These are phyloP conservation scores for Plebejus anna DNA, from an alignment of 2,888 invertebrate species.

Conservation along the genomic window DNA sequence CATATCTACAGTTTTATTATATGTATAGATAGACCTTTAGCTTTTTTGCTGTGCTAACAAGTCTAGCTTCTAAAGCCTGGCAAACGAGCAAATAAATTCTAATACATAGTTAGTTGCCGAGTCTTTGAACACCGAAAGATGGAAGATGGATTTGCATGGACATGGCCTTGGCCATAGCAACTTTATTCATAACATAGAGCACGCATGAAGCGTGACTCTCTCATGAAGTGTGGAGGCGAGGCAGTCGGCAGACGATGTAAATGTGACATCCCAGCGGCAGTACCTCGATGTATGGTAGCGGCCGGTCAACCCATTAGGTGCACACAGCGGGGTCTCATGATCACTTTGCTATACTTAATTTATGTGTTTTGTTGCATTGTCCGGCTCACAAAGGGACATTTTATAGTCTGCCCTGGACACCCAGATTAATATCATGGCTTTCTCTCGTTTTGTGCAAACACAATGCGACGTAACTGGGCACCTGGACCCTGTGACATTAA, in stretches of 20 bases:
- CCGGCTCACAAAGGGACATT: conserved; percentile 61
- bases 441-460: conserved; percentile 76
- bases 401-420: conserved; percentile 76
- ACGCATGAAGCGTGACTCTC: too few species aligned
- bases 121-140: too few species aligned
- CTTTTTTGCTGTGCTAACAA: background rate
- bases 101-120: too few species aligned
- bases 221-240: too few species aligned
- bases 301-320: conserved; percentile 74
- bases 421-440: conserved; percentile 76
- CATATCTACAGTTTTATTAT: too few species aligned
- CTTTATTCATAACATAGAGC: too few species aligned
- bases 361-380: conserved; percentile 77
- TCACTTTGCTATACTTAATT: conserved; percentile 78
- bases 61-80: background rate
- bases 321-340: conserved; percentile 72
- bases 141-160: too few species aligned
- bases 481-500: conserved; percentile 68
- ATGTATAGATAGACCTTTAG: background rate
- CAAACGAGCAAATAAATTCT: background rate
- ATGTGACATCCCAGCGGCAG: conserved; percentile 35
- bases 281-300: background rate
- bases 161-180: too few species aligned
- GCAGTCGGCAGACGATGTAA: background rate
- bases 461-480: conserved; percentile 65